Evolutionary conservation across 2,888 invertebrate species (phyloP), one percentile per base, ranked within the genome.

Genomic region (Folsomia manolachei): DNA sequence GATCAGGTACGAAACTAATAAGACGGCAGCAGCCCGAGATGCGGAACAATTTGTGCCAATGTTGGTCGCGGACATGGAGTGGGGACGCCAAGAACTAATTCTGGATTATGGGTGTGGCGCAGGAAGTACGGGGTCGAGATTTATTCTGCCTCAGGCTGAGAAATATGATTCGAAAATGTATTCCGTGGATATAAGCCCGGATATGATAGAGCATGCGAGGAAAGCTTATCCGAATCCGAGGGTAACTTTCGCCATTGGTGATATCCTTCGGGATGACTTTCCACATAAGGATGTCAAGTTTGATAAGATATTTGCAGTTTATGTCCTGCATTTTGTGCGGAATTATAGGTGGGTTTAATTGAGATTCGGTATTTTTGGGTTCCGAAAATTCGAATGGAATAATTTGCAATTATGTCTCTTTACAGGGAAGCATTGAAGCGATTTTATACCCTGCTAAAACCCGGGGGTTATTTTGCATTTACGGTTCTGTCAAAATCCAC

Each of bases 101-200:
- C 27, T 79, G 61, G 79, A 79, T 53, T 78, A 76, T 61, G 79
- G 79, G 0, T 77, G 79, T 66, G 79, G 78, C 4, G 78, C 76
- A n/a, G 79, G 79, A 23, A 72, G 71, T 23, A 72, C 73, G 9
- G 76, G 75, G n/a, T 23, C 23, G 27, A 72, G 71, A 18, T 67
- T 70, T 27, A 65, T 79, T 52, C 26, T 78, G 2, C 79, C 79
- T 1, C 39, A 64, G 19, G 73, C 70, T 1, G 73, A 75, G 27
- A 61, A 53, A 14, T 69, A 64, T 24, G 70, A 74, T 27, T 78
- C 77, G 1, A 24, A 18, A 1, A 27, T 79, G 7, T 64, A 78
- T 25, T 72, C 76, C 11, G 73, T 76, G 1, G 79, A 79, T 61
- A 73, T 78, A 60, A 78, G 77, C 0, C 18, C 61, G 11, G 72